Percentiles rank a stretch among this genome's conserved stretches.
These are phyloP conservation scores for Mormyrops boulengeri DNA, from an alignment of 2,797 vertebrate genomes.

Conservation along the genomic window DNA sequence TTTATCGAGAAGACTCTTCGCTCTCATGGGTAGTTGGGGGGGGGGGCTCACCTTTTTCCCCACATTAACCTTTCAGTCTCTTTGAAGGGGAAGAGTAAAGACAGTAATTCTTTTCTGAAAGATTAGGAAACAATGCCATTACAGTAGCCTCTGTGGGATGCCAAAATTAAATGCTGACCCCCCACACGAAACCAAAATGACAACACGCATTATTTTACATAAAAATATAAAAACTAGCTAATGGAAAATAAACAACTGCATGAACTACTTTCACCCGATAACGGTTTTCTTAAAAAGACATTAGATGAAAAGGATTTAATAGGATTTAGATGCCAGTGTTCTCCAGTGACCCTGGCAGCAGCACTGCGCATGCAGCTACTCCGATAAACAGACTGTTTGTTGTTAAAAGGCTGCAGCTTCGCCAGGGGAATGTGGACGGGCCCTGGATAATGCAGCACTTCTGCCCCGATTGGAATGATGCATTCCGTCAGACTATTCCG, in stretches of 20 bases:
- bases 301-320: neutral
- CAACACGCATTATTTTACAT: neutral
- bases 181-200: neutral
- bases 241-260: neutral
- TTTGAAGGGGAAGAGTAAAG: neutral
- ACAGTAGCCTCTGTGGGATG: neutral
- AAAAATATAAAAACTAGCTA: neutral
- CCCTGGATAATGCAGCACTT: neutral
- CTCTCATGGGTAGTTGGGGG: neutral
- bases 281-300: neutral
- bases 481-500: neutral
- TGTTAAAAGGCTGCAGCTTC: constrained; percentile 26
- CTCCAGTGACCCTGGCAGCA: constrained; percentile 9
- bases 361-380: constrained; percentile 33
- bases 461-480: neutral
- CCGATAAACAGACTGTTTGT: constrained; percentile 46
- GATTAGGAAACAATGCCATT: neutral
- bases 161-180: neutral
- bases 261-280: neutral
- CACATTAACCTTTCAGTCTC: neutral
- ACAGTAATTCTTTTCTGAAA: neutral
- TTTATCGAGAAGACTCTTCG: neutral
- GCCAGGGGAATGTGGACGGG: constrained; percentile 27
- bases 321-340: neutral
- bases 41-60: neutral